phyloP scores from a whole-genome alignment of 2,888 invertebrate species.

The Ophion slaviceki region DNA sequence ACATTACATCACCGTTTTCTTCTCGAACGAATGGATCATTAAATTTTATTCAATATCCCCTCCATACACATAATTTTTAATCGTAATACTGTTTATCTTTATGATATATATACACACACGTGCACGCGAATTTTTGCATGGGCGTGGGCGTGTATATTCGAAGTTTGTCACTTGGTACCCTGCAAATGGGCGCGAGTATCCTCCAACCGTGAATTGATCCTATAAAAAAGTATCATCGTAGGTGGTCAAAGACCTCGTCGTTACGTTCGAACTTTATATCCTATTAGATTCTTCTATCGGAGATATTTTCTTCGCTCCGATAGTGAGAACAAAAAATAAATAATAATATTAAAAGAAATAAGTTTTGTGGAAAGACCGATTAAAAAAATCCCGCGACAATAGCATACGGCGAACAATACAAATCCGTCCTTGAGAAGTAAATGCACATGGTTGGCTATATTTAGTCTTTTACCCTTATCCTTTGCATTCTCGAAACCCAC shows the following conservation, averaged over 20 bases:
- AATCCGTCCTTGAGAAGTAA: conserved; percentile 25
- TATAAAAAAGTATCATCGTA: conserved; percentile 35
- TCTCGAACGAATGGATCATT: conserved; percentile 34
- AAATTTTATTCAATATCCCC: conserved; percentile 50
- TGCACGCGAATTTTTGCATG: background rate
- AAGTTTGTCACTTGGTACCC: background rate
- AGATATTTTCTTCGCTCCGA: conserved; percentile 17
- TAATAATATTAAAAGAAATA: conserved; percentile 47
- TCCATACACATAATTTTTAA: conserved; percentile 40
- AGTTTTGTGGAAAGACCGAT: conserved; percentile 5
- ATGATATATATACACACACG: conserved; percentile 19
- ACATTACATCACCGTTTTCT: conserved; percentile 1
- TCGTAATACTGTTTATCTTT: conserved; percentile 59
- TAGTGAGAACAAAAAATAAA: conserved; percentile 38
- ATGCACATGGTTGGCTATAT: conserved; percentile 18
- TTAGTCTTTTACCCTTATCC: conserved; percentile 22
- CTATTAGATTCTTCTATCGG: background rate
- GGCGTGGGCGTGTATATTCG: background rate
- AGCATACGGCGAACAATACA: background rate
- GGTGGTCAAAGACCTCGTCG: conserved; percentile 12
- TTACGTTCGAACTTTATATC: conserved; percentile 25
- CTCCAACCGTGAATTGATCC: background rate
- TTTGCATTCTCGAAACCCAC: conserved; percentile 27
- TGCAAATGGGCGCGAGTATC: background rate
- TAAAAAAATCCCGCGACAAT: background rate